phyloP scores from a whole-genome alignment of 1,140 invertebrate genomes.

The Meloidogyne chitwoodi region DNA sequence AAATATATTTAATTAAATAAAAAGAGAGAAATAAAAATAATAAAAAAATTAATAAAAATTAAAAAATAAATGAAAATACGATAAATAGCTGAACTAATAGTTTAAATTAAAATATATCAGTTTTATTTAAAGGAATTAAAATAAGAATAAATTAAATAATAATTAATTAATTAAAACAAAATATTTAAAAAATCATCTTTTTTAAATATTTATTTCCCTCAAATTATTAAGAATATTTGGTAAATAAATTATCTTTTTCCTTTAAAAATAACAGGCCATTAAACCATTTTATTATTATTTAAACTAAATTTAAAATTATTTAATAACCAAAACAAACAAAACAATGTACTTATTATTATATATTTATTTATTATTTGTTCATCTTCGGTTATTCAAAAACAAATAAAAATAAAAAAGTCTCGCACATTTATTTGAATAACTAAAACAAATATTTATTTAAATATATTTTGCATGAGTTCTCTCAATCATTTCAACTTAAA shows the following conservation, averaged over 20 bases:
- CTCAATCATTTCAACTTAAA: neutral
- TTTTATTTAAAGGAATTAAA: neutral
- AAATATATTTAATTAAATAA: too few species aligned
- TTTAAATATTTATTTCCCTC: too few species aligned
- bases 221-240: too few species aligned
- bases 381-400: neutral
- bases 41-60: neutral
- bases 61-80: too few species aligned
- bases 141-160: neutral
- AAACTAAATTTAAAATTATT: neutral
- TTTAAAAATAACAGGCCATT: too few species aligned
- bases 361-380: neutral
- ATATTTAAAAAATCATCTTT: too few species aligned
- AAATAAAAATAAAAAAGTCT: neutral
- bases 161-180: neutral
- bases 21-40: neutral
- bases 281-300: too few species aligned
- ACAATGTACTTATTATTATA: too few species aligned
- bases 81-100: too few species aligned
- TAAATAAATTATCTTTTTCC: too few species aligned
- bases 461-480: neutral
- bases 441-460: neutral
- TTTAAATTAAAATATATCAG: too few species aligned
- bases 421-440: neutral
- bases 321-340: neutral